A percentile compares a stretch with the other conserved stretches of the same genome.
Conservation (phyloP, 2,113 vertebrate genomes). For the Pristiophorus japonicus region DNA sequence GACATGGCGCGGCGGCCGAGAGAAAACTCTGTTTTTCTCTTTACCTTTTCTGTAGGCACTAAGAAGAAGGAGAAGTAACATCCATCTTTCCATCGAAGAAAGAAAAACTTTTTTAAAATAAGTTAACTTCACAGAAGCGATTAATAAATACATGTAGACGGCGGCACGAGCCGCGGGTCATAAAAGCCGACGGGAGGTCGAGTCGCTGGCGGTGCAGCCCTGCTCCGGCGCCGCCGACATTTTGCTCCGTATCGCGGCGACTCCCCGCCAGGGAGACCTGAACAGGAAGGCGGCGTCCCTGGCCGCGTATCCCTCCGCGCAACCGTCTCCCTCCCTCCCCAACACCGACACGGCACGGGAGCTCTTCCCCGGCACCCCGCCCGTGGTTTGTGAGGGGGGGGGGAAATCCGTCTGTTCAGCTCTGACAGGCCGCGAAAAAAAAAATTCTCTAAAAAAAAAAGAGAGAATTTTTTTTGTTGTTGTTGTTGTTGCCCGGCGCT, state of each 20-base stretch:
- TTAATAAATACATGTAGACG: constrained; percentile 33
- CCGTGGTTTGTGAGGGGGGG: too few relatives aligned
- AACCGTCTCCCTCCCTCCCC: background rate
- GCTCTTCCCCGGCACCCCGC: background rate
- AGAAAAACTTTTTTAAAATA: constrained; percentile 33
- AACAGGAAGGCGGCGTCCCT: background rate
- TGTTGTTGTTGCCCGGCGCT: background rate
- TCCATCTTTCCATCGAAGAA: constrained; percentile 36
- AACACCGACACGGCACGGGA: background rate
- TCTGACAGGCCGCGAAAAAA: too few relatives aligned
- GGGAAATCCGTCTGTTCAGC: too few relatives aligned
- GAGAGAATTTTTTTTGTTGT: too few relatives aligned
- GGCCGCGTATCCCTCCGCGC: constrained; percentile 10
- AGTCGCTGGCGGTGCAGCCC: constrained; percentile 6
- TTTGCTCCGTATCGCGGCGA: constrained; percentile 29
- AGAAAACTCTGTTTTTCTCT: constrained; percentile 16
- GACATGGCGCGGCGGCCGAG: too few relatives aligned
- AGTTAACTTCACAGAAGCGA: constrained; percentile 36
- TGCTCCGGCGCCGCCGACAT: constrained; percentile 15
- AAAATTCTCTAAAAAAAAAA: too few relatives aligned
- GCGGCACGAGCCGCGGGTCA: constrained; percentile 31
- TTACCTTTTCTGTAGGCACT: constrained; percentile 35
- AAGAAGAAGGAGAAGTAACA: constrained; percentile 31
- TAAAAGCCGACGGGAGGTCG: constrained; percentile 18
- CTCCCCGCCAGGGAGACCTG: background rate